Conservation (phyloP, 2,113 vertebrate species). For the Etheostoma spectabile region DNA sequence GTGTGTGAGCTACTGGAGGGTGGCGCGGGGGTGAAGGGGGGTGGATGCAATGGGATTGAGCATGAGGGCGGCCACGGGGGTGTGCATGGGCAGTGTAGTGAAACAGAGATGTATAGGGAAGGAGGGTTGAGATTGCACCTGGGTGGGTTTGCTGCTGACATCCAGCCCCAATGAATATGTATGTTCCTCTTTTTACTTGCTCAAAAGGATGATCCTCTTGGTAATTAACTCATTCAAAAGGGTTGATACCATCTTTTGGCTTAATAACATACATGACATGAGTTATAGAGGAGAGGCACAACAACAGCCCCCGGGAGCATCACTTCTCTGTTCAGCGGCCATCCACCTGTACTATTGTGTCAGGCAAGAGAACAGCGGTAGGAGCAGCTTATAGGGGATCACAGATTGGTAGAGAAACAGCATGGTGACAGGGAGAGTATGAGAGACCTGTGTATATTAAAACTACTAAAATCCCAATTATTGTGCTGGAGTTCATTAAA, state of each 20-base stretch:
- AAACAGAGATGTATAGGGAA: constrained; percentile 28
- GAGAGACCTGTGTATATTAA: background rate
- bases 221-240: constrained; percentile 79
- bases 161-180: constrained; percentile 74
- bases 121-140: constrained; percentile 18
- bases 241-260: constrained; percentile 81
- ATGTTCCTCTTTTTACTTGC: constrained; percentile 69
- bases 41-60: constrained; percentile 27
- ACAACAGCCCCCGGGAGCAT: constrained; percentile 43
- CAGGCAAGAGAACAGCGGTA: constrained; percentile 36
- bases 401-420: background rate
- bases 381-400: constrained; percentile 14
- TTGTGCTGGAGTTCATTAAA: background rate
- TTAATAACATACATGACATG: constrained; percentile 81
- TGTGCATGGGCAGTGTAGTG: constrained; percentile 14
- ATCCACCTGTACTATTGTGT: constrained; percentile 64
- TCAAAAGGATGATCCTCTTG: constrained; percentile 70
- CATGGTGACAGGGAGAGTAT: background rate
- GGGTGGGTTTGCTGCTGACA: constrained; percentile 48
- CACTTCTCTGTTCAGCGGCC: constrained; percentile 59
- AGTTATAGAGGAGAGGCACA: constrained; percentile 58
- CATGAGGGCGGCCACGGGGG: constrained; percentile 10
- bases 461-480: background rate
- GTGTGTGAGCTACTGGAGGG: constrained; percentile 71
- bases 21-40: constrained; percentile 31